Conservation (phyloP, 2,888 invertebrate genomes). For the Gari tellinella region DNA sequence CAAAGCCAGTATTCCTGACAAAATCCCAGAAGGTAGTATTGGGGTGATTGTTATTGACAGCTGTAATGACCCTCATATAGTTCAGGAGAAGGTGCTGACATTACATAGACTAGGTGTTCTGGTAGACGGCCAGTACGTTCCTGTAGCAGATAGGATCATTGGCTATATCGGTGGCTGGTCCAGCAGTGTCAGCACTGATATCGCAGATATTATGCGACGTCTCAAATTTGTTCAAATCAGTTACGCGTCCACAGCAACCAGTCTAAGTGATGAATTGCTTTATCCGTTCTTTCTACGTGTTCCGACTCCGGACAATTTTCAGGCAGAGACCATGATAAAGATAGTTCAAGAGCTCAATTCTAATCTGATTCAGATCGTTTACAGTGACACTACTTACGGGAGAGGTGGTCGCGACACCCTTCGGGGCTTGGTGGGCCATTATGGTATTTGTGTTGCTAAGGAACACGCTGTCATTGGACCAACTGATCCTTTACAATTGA, state of each 20-base stretch:
- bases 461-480: conserved; percentile 28
- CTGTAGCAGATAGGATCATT: conserved; percentile 50
- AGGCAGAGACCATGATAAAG: conserved; percentile 52
- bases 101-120: conserved; percentile 52
- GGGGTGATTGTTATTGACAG: conserved; percentile 64
- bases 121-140: conserved; percentile 31
- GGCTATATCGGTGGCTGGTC: conserved; percentile 62
- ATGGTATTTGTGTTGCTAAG: conserved; percentile 55
- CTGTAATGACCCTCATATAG: conserved; percentile 60
- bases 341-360: conserved; percentile 38
- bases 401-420: conserved; percentile 53
- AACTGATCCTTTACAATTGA: conserved; percentile 12
- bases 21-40: conserved; percentile 43
- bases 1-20: conserved; percentile 7
- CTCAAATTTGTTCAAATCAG: conserved; percentile 52
- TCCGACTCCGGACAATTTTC: conserved; percentile 55
- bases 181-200: conserved; percentile 57
- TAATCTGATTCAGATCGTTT: conserved; percentile 61
- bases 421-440: conserved; percentile 3
- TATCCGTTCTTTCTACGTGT: conserved; percentile 61
- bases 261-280: conserved; percentile 44
- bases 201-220: conserved; percentile 48
- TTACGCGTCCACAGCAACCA: conserved; percentile 59
- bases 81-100: conserved; percentile 55
- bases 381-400: conserved; percentile 58